Base-by-base conservation (phyloP, 35 echinoderm and acorn worm genomes). In the Lytechinus variegatus region DNA sequence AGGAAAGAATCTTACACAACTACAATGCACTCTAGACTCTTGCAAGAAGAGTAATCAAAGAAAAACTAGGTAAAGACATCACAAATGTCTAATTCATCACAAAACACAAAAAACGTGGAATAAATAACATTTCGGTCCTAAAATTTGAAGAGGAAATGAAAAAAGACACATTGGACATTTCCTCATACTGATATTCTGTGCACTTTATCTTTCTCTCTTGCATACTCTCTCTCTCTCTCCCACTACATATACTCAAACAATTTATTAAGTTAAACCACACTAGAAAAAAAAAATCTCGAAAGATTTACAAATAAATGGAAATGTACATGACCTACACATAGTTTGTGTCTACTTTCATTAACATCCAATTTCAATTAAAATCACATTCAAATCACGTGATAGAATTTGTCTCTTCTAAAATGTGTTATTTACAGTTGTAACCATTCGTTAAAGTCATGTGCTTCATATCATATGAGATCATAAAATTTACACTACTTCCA, bases 401-500 rank as follows among this genome's bases (percentile, higher is more conserved):
- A 90, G 52, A 90, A 44, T 79, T 79, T 79, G 52, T 90, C 88
- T 90, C 88, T 90, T 90, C 88, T 90, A 90, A 90, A 90, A 90
- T 90, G 88, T 90, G 88, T 90, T 90, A 90, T 90, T 90, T 90
- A 90, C 88, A 90, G 52, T 90, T 54, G 52, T 90, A 54, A 90
- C 52, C 88, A 90, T 54, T 44, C 7, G 52, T 54, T 90, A 52
- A 33, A 52, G 33, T 90, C 52, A 44, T 90, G 29, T 90, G 88
- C 88, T 90, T 33, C 11, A 90, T 52, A 79, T 33, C 11, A 90
- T 52, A 79, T 79, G 19, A 52, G 88, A 90, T 90, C 11, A 52
- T 54, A 90, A 90, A n/a, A 90, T 90, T 90, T 90, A 90, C 88
- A 90, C 88, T 54, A 54, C 24, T 54, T 90, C 88, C 28, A 90